Percentiles rank a stretch among this genome's conserved stretches.
Evolutionary conservation across 2,113 vertebrate species (phyloP).

Genomic region (Vidua chalybeata): DNA sequence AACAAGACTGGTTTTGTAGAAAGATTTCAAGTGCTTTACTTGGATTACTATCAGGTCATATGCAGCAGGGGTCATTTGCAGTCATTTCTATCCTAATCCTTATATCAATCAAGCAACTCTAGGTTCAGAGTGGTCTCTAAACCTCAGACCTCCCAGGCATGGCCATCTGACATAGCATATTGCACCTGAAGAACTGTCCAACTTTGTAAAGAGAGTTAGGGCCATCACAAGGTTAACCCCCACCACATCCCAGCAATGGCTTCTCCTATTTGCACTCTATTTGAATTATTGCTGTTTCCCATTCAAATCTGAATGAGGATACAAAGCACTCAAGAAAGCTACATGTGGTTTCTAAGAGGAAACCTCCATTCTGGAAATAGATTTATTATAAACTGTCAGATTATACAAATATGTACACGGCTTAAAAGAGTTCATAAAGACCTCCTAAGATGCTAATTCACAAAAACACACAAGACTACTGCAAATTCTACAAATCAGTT

Average conservation of each 20-base stretch:
- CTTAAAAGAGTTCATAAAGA: not conserved
- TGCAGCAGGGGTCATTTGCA: constrained; percentile 11
- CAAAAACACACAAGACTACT: not conserved
- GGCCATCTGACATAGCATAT: constrained; percentile 61
- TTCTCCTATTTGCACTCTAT: not conserved
- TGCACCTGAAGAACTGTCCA: constrained; percentile 42
- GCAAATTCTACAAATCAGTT: not conserved
- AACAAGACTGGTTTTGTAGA: not conserved
- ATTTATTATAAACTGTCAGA: not conserved
- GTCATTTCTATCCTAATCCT: constrained; percentile 28
- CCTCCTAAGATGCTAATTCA: not conserved
- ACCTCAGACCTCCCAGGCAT: constrained; percentile 45
- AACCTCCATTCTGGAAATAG: not conserved
- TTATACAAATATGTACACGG: not conserved
- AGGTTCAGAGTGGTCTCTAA: constrained; percentile 32
- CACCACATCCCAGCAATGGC: not conserved
- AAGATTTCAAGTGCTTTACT: not conserved
- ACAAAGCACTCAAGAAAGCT: not conserved
- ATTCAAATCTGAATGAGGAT: not conserved
- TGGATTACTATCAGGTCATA: not conserved
- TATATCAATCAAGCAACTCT: constrained; percentile 21
- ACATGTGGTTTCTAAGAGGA: not conserved
- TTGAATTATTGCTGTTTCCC: not conserved
- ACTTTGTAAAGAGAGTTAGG: not conserved
- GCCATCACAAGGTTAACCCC: not conserved